These are phyloP conservation scores for Tokudaia tokunoshimensis DNA, from an alignment of 2,797 vertebrate species.

Conservation along the genomic window DNA sequence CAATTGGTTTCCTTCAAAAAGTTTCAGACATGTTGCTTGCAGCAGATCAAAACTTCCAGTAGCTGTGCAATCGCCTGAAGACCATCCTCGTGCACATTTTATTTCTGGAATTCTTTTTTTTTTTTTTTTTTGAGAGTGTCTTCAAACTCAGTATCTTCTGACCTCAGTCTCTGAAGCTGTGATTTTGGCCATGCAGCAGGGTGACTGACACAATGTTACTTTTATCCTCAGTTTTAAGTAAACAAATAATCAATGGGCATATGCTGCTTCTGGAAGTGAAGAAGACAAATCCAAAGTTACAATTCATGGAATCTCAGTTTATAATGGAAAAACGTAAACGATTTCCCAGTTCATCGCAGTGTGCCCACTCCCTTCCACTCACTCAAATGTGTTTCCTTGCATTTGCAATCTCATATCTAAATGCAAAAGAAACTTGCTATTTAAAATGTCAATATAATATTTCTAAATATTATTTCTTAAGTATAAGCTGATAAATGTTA, in stretches of 20 bases:
- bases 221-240: background rate
- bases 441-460: background rate
- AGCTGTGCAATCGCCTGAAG: background rate
- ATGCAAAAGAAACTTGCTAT: background rate
- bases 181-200: background rate
- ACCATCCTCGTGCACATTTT: background rate
- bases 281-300: background rate
- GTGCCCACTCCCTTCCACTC: background rate
- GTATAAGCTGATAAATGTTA: background rate
- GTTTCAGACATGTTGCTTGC: background rate
- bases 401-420: background rate
- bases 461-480: background rate
- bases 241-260: background rate
- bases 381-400: accelerated
- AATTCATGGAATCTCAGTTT: background rate
- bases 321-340: background rate
- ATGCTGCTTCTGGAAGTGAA: background rate
- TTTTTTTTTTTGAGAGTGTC: background rate
- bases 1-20: background rate
- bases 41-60: background rate
- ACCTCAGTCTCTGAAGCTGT: background rate
- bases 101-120: background rate
- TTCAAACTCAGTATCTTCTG: background rate
- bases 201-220: background rate
- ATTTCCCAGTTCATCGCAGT: background rate